Evolutionary conservation across 2,797 vertebrate species (phyloP), one percentile per base, ranked within the genome.

Genomic region (Lagocephalus sceleratus): DNA sequence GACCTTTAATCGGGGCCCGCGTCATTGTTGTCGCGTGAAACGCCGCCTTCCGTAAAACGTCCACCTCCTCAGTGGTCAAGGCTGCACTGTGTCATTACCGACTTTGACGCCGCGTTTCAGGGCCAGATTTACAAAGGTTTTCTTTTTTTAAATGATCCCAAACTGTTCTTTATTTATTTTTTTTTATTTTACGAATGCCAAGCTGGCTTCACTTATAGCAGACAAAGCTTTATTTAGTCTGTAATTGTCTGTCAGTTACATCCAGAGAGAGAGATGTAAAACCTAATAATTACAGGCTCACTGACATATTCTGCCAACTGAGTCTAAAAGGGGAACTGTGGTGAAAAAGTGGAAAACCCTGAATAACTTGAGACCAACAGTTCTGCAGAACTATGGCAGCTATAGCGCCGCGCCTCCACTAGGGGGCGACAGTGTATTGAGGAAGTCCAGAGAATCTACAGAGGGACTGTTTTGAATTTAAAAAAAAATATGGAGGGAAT

Each of bases 351-450:
- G 7, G 40, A 3, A 42, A 35, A 25, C 12, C 2, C 20, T 12
- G 15, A 20, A 26, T 9, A 20, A 20, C 6, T 22, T 4, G 40
- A 16, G 8, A 23, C 11, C 17, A 17, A 0, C 4, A n/a, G 20
- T 12, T 50, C 2, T 35, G 1, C 20, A 1, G 7, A 11, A 32
- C 16, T 38, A 4, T 14, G 2, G 3, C 20, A 11, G 47, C 47
- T 70, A 41, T 57, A 6, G 0, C 32, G 1, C 17, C 12, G 0
- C 49, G 16, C 20, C 11, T 5, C 78, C 85, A 78, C 78, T 68
- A 83, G 85, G 75, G 73, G 82, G 20, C 82, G 55, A 45, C 42
- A 45, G 29, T 58, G 70, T 21, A 57, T 62, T 5, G 11, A 35
- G 8, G 11, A 29, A 35, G 12, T 14, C 12, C 10, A 10, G 3